phyloP scores from a whole-genome alignment of 2,797 vertebrate genomes.

The Leuciscus waleckii region DNA sequence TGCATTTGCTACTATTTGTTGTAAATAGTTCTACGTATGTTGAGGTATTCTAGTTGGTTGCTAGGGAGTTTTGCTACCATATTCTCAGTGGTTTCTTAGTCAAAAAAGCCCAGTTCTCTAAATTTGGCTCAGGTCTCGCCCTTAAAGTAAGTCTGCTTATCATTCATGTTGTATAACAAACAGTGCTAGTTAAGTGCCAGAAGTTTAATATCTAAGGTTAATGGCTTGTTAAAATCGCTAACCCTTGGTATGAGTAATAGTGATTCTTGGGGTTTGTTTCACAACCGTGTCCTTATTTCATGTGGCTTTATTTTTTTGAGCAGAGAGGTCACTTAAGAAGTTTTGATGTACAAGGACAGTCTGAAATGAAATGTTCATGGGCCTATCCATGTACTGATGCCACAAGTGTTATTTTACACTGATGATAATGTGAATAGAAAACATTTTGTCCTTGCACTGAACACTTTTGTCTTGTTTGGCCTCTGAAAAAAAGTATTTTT shows the following conservation, averaged over 20 bases:
- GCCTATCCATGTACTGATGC: neutral
- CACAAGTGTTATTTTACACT: neutral
- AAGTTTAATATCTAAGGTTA: neutral
- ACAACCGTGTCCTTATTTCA: neutral
- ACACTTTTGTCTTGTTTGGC: neutral
- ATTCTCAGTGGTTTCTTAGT: neutral
- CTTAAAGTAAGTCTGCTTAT: neutral
- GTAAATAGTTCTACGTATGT: neutral
- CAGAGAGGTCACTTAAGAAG: neutral
- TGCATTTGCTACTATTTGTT: neutral
- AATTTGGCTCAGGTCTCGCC: neutral
- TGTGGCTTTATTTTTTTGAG: constrained; percentile 2
- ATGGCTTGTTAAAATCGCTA: neutral
- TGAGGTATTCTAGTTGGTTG: neutral
- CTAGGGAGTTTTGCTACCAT: neutral
- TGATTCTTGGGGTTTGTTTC: constrained; percentile 14
- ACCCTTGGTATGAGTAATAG: neutral
- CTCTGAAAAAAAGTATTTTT: neutral
- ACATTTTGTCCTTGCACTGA: neutral
- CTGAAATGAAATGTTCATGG: neutral
- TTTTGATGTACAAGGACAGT: neutral
- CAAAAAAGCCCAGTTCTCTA: neutral
- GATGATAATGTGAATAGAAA: neutral
- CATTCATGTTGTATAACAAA: neutral
- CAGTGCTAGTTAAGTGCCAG: neutral